These are phyloP conservation scores for Leucophenga montana DNA, from an alignment of 2,888 invertebrate genomes.

Conservation along the genomic window DNA sequence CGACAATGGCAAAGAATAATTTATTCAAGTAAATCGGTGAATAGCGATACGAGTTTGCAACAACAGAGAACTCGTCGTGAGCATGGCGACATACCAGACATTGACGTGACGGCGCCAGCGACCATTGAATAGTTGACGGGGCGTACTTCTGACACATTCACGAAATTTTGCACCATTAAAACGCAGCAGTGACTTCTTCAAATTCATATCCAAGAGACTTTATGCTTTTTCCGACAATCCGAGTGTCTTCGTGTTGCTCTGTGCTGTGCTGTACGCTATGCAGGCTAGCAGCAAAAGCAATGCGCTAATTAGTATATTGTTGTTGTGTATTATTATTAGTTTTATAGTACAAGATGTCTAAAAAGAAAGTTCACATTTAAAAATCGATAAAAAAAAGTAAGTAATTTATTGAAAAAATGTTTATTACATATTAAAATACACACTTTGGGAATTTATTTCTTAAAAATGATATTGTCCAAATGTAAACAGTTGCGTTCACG, in stretches of 20 bases:
- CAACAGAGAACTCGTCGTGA: conserved; percentile 94
- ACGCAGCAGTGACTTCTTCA: conserved; percentile 88
- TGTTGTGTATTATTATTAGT: too few species aligned
- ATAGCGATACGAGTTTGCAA: conserved; percentile 96
- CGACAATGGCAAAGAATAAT: conserved; percentile 96
- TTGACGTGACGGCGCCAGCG: conserved; percentile 89
- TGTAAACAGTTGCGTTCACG: too few species aligned
- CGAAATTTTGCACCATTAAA: conserved; percentile 95
- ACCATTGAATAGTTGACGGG: conserved; percentile 94
- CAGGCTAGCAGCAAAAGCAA: conserved; percentile 55
- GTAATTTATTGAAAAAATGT: too few species aligned
- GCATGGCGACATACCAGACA: conserved; percentile 97
- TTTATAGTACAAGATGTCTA: too few species aligned
- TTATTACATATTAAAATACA: too few species aligned
- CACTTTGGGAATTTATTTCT: too few species aligned
- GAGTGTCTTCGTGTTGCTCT: conserved; percentile 72
- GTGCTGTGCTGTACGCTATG: conserved; percentile 64
- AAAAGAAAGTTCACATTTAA: too few species aligned
- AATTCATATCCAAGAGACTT: conserved; percentile 90
- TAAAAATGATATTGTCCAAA: too few species aligned
- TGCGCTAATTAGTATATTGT: conserved; percentile 57
- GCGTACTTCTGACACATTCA: conserved; percentile 89
- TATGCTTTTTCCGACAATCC: conserved; percentile 86
- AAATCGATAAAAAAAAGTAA: too few species aligned
- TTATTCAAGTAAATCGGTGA: conserved; percentile 89